Evolutionary conservation across 23 tunicate species (phyloP).

Genomic region (Aplidium turbinatum): DNA sequence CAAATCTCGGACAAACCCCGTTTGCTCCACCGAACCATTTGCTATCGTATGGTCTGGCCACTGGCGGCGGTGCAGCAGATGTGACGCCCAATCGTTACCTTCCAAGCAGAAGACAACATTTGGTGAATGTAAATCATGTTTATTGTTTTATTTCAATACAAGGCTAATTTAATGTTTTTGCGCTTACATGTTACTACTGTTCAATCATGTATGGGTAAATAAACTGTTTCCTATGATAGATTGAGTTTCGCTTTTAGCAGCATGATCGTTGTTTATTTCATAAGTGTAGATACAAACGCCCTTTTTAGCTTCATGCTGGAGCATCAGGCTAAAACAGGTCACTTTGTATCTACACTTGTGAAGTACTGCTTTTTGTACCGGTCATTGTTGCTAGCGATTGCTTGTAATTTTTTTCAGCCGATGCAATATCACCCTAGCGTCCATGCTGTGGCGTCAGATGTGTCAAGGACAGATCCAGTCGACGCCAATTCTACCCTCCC

Average conservation of each 20-base stretch:
- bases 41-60: conserved; percentile 38
- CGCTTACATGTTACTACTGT: neutral
- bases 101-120: conserved; percentile 26
- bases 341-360: no score
- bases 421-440: conserved; percentile 38
- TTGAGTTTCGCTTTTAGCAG: no score
- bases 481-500: neutral
- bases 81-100: conserved; percentile 26
- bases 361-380: no score
- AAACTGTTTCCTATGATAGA: no score
- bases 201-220: neutral
- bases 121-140: conserved; percentile 13
- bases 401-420: conserved; percentile 26
- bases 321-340: no score
- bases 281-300: no score
- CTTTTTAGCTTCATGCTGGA: no score
- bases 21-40: conserved; percentile 30
- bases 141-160: neutral
- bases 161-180: neutral
- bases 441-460: conserved; percentile 6
- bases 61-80: conserved; percentile 17
- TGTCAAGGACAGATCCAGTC: conserved; percentile 3
- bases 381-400: no score
- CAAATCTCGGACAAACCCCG: conserved; percentile 31
- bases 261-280: no score